Base-by-base conservation (phyloP, 2,888 invertebrate genomes). In the Drosophila histrio region DNA sequence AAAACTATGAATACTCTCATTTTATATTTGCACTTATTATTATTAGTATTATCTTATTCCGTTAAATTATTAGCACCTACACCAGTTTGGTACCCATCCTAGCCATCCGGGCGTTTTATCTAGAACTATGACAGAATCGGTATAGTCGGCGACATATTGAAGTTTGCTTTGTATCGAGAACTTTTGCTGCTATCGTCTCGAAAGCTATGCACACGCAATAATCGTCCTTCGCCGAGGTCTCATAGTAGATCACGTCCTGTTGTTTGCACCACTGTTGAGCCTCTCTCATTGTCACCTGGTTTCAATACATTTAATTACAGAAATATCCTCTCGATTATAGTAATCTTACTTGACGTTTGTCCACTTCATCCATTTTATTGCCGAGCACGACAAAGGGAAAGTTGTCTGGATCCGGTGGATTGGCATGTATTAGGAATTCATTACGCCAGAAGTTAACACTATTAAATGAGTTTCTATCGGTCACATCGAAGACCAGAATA, bases 321-420 rank as follows among this genome's bases (percentile, higher is more conserved):
- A 34, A 9, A 34, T n/a, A 13, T 21, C n/a, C 11, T 36, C 8
- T 17, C 15, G 15, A 2, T 8, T 39, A 8, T 22, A 22, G 0
- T 43, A 1, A 54, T 92, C 94, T 93, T 90, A 96, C 98, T 71
- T 96, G 95, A 90, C 97, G 94, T 91, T 96, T 96, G 92, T 97
- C 97, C 91, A 97, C 93, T n/a, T n/a, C n/a, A 92, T 98, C 98
- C 63, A 97, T 96, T 93, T 99, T 99, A 93, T 99, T 99, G 83
- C 99, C 99, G 89, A 99, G 94, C 63, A 99, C 96, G 76, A 99
- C 99, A 92, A 99, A 99, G 13, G 99, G 99, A 92, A 99, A 99
- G 93, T 98, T 98, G 89, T 99, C 99, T 0, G 99, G 98, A 92
- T 99, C 98, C 39, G 98, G 94, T 1, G 99, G 99, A 70, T 98